Base-by-base conservation (phyloP, 1,140 invertebrate genomes). In the Trichomalopsis sarcophagae region DNA sequence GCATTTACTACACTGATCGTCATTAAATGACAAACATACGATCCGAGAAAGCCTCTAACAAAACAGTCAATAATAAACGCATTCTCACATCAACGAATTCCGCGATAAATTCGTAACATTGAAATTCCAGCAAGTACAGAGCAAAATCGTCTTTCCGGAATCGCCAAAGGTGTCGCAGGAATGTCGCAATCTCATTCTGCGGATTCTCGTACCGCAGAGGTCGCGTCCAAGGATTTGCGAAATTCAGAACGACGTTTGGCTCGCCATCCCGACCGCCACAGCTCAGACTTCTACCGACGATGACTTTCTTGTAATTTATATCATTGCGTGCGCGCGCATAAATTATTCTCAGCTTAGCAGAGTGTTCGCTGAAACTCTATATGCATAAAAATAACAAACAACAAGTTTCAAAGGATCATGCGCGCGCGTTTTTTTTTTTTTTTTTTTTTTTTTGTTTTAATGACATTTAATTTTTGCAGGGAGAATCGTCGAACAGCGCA, bases 131-230 rank as follows among this genome's bases (percentile, higher is more conserved):
- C 96, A 96, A 94, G 96, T 97, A 11, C 95, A 96, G 89, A 95
- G 94, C 86, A 96, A 95, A 89, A 94, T 97, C 5, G 94, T 93
- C 0, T 97, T 96, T 89, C 96, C 96, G 0, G 94, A 95, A 86
- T 94, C 95, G 36, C 95, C 96, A 6, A 93, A 94, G 88, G 95
- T 96, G 0, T 95, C 95, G 1, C 89, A 91, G 7, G 92, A 94
- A 74, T 96, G 96, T 91, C 95, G 95, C 76, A 94, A 94, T 13
- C 91, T 97, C 36, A 96, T 97, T 40, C 94, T 93, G 81, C 95
- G 95, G 87, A 96, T 97, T 85, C 90, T 97, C 68, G 94, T 96
- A 7, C 95, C 96, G 0, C 91, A 96, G 69, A 95, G 95, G 85
- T 89, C 93, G 17, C 93, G 96, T 27, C 93, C 95, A 14, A 93